Conservation (phyloP, 1,140 invertebrate genomes). For the Camponotus floridanus region DNA sequence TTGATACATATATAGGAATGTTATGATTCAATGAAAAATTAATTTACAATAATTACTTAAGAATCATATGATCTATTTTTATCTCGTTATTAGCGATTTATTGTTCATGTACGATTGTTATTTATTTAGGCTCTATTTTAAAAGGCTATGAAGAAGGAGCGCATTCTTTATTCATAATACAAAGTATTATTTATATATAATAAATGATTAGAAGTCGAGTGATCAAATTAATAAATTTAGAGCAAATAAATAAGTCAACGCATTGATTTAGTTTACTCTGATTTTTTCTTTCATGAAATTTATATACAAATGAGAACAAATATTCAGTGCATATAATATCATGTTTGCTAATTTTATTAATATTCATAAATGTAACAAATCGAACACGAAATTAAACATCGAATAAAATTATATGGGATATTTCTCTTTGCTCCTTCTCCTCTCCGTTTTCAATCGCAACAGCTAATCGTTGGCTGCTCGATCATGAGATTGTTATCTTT, state of each 20-base stretch:
- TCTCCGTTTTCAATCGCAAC: slow-evolving; percentile 42
- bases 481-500: slow-evolving; percentile 49
- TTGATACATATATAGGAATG: slow-evolving; percentile 34
- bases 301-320: background rate
- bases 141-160: slow-evolving; percentile 75
- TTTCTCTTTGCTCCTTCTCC: slow-evolving; percentile 63
- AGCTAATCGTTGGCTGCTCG: slow-evolving; percentile 34
- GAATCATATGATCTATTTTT: slow-evolving; percentile 56
- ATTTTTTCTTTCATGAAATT: slow-evolving; percentile 5
- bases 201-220: slow-evolving; percentile 64
- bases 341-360: background rate
- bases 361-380: background rate
- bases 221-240: slow-evolving; percentile 48
- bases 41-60: slow-evolving; percentile 62
- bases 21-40: slow-evolving; percentile 62
- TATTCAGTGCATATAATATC: background rate
- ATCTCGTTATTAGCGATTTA: slow-evolving; percentile 63
- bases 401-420: slow-evolving; percentile 14
- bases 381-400: background rate
- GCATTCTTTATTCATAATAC: slow-evolving; percentile 48
- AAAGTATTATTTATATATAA: slow-evolving; percentile 34
- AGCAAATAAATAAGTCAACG: slow-evolving; percentile 23
- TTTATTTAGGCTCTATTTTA: slow-evolving; percentile 72
- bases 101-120: slow-evolving; percentile 61
- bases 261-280: background rate